A percentile compares a stretch with the other conserved stretches of the same genome.
Conservation (phyloP, 2,797 vertebrate genomes). For the Gouania willdenowi region DNA sequence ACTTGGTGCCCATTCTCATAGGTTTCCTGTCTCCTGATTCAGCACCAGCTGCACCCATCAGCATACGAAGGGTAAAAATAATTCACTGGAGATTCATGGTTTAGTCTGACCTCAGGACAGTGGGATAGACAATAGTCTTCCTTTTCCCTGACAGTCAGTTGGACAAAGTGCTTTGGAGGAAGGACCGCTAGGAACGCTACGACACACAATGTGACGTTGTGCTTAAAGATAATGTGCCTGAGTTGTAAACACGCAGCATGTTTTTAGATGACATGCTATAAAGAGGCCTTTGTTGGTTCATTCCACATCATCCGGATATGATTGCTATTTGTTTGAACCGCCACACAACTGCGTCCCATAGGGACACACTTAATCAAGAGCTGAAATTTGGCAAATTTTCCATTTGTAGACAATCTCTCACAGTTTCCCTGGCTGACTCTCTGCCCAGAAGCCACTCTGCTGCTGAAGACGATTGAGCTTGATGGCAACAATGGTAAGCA, state of each 20-base stretch:
- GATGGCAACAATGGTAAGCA: constrained; percentile 52
- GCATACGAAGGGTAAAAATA: constrained; percentile 54
- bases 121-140: constrained; percentile 45
- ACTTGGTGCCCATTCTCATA: constrained; percentile 66
- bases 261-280: constrained; percentile 11
- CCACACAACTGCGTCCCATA: constrained; percentile 27
- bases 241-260: constrained; percentile 7
- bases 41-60: constrained; percentile 67
- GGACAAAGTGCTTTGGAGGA: constrained; percentile 8
- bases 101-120: constrained; percentile 34
- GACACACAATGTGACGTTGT: constrained; percentile 25
- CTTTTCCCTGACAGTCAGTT: constrained; percentile 33
- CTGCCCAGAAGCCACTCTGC: constrained; percentile 48
- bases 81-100: constrained; percentile 49
- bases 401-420: constrained; percentile 50
- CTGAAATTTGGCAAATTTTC: constrained; percentile 54
- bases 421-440: constrained; percentile 48
- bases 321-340: constrained; percentile 40
- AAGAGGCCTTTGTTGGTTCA: constrained; percentile 24
- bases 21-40: constrained; percentile 74
- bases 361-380: constrained; percentile 45
- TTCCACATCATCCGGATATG: constrained; percentile 45
- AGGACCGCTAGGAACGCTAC: constrained; percentile 3
- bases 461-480: constrained; percentile 38
- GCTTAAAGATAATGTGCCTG: constrained; percentile 7